These are phyloP conservation scores for Carlito syrichta DNA, from an alignment of 2,113 vertebrate species.

Conservation along the genomic window DNA sequence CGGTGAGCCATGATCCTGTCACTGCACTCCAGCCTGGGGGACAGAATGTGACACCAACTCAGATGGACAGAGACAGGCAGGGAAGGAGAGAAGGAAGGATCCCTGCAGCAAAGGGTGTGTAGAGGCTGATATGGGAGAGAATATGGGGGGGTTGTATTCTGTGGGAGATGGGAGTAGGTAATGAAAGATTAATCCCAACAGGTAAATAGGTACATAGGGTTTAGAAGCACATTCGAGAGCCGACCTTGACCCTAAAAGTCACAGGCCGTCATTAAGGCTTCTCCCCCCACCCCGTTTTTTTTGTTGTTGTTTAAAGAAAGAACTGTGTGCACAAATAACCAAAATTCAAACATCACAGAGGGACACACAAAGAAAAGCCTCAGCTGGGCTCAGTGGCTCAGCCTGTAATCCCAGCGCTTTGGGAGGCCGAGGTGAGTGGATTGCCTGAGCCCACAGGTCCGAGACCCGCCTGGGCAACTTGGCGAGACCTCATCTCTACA, in stretches of 20 bases:
- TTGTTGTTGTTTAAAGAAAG: neutral
- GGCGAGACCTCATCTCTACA: no score
- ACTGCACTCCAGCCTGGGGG: no score
- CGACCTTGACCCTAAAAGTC: neutral
- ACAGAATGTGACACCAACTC: no score
- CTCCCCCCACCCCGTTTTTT: no score
- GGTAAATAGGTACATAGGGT: neutral
- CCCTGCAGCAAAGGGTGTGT: neutral
- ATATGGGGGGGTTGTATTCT: neutral
- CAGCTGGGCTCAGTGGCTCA: no score
- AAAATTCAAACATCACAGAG: neutral
- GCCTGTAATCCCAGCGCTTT: no score
- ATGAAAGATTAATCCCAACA: neutral
- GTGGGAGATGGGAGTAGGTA: neutral
- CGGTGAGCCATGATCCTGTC: no score
- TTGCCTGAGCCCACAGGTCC: no score
- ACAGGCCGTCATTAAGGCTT: neutral
- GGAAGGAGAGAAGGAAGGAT: neutral
- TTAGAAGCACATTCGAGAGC: neutral
- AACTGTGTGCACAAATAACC: neutral
- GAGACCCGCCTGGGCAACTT: no score
- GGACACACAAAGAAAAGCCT: neutral
- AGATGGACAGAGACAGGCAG: neutral
- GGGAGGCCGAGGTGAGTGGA: no score
- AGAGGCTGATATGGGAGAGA: neutral